Percentiles rank a stretch among this genome's conserved stretches.
phyloP scores from a whole-genome alignment of 2,797 vertebrate genomes.

The Cuniculus paca region DNA sequence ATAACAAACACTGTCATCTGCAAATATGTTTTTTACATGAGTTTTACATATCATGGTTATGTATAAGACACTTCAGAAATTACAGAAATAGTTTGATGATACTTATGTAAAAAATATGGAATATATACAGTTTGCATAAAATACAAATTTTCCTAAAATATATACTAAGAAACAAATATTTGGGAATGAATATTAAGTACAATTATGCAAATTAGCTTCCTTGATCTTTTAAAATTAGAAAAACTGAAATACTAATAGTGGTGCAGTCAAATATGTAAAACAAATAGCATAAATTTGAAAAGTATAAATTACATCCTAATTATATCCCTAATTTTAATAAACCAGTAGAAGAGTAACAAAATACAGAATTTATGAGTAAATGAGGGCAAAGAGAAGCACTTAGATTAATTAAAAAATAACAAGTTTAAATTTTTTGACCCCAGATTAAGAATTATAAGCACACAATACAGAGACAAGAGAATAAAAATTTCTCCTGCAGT shows the following conservation, averaged over 20 bases:
- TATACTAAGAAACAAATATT: constrained; percentile 34
- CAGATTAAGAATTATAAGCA: background rate
- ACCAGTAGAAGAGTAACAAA: background rate
- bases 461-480: background rate
- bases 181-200: background rate
- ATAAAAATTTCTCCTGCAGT: background rate
- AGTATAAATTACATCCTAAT: background rate
- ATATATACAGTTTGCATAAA: background rate
- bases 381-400: background rate
- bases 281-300: constrained; percentile 18
- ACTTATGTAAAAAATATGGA: background rate
- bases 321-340: constrained; percentile 7
- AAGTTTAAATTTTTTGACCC: constrained; percentile 11
- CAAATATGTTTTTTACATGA: constrained; percentile 3
- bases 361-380: constrained; percentile 25
- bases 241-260: background rate
- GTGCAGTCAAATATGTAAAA: background rate
- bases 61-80: constrained; percentile 37
- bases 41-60: constrained; percentile 33
- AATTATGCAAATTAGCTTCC: background rate
- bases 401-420: constrained; percentile 5
- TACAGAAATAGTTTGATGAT: constrained; percentile 9
- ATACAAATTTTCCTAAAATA: background rate
- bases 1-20: background rate
- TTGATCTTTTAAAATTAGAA: constrained; percentile 22